Evolutionary conservation across 2,113 vertebrate species (phyloP).

Genomic region (Nestor notabilis): DNA sequence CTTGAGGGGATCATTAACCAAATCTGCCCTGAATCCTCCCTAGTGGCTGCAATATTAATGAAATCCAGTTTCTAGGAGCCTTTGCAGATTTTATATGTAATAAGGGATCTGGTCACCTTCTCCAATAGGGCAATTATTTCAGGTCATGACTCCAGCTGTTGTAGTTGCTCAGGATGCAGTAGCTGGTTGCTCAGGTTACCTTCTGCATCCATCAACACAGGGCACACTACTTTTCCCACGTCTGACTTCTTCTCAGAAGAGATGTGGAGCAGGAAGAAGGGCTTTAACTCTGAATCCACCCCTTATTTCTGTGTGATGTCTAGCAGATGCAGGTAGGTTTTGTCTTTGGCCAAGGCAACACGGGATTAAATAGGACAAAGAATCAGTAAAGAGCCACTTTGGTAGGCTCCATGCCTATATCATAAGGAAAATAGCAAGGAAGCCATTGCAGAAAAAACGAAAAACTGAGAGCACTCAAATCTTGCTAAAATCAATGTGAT

Average conservation of each 20-base stretch:
- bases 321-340: neutral
- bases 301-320: neutral
- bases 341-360: neutral
- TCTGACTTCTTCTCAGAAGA: neutral
- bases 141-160: neutral
- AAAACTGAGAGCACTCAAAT: neutral
- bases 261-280: neutral
- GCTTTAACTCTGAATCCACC: neutral
- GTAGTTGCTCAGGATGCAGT: neutral
- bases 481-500: neutral
- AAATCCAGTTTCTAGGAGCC: neutral
- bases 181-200: neutral
- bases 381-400: neutral
- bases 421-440: neutral
- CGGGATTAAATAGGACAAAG: neutral
- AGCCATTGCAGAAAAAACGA: neutral
- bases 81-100: neutral
- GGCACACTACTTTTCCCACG: neutral
- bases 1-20: neutral
- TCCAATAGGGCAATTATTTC: neutral
- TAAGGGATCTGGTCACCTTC: neutral
- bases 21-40: neutral
- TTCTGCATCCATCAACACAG: neutral
- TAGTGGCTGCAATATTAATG: neutral
- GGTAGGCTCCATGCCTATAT: rapidly evolving